Percentiles rank a stretch among this genome's conserved stretches.
phyloP scores from a whole-genome alignment of 2,113 vertebrate species.

The Scartelaos histophorus region DNA sequence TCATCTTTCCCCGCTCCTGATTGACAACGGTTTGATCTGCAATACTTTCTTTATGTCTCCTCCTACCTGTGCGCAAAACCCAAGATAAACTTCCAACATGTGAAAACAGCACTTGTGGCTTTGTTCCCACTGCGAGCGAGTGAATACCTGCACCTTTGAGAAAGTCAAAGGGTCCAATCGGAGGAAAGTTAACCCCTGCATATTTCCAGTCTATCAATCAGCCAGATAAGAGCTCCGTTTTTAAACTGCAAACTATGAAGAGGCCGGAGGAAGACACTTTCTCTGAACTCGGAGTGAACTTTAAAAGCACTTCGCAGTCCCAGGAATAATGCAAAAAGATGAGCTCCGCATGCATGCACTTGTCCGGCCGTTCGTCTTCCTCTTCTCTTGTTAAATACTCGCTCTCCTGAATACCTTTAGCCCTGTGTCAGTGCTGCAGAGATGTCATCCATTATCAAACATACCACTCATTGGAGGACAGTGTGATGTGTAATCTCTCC shows the following conservation, averaged over 20 bases:
- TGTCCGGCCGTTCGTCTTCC: conserved; percentile 59
- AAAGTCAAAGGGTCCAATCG: conserved; percentile 29
- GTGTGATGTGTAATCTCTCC: conserved; percentile 24
- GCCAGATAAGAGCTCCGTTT: not conserved
- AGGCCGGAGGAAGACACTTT: conserved; percentile 19
- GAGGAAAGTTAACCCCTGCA: conserved; percentile 33
- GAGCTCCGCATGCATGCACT: conserved; percentile 61
- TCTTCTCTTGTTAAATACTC: not conserved
- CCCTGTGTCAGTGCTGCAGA: conserved; percentile 56
- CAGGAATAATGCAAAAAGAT: conserved; percentile 10
- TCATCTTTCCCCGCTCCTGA: conserved; percentile 35
- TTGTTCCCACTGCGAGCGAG: conserved; percentile 18
- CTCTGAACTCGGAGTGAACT: conserved; percentile 63
- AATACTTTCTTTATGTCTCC: conserved; percentile 29
- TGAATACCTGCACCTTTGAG: conserved; percentile 4
- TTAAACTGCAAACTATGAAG: not conserved
- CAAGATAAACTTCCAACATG: conserved; percentile 44
- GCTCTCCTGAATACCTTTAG: conserved; percentile 41
- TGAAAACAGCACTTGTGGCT: conserved; percentile 49
- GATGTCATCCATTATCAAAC: conserved; percentile 58
- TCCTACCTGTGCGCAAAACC: conserved; percentile 24
- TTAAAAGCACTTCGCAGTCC: conserved; percentile 3
- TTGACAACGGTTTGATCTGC: conserved; percentile 36
- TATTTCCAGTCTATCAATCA: conserved; percentile 38
- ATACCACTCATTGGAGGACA: conserved; percentile 49